These are phyloP conservation scores for Corythornis cristatus DNA, from an alignment of 2,113 vertebrate genomes.

Conservation along the genomic window DNA sequence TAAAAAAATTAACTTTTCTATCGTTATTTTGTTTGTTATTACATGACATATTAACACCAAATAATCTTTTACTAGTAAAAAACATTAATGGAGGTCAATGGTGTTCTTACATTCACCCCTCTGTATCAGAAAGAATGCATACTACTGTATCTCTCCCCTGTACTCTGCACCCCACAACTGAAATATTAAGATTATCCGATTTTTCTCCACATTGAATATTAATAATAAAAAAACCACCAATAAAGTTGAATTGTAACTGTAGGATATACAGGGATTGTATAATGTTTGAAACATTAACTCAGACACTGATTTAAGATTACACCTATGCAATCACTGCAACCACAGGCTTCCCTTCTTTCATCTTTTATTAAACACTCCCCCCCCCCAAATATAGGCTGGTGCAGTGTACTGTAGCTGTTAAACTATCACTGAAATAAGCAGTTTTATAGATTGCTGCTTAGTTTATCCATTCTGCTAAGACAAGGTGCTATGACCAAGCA, in stretches of 20 bases:
- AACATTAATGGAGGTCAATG: background rate
- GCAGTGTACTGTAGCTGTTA: background rate
- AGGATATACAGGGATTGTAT: background rate
- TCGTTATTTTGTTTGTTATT: background rate
- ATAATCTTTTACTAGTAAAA: background rate
- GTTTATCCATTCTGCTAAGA: background rate
- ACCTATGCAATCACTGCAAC: background rate
- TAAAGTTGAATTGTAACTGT: background rate
- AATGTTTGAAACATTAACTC: background rate
- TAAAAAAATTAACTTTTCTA: background rate
- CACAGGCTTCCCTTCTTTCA: background rate
- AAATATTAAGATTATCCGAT: background rate
- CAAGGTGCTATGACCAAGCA: background rate
- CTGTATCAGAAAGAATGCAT: background rate
- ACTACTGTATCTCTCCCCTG: background rate
- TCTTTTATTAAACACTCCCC: background rate
- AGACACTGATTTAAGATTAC: background rate
- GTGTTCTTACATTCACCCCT: background rate
- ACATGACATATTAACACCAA: background rate
- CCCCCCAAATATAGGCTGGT: background rate
- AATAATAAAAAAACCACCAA: background rate
- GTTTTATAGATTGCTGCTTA: background rate
- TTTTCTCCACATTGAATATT: background rate
- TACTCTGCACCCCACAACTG: background rate
- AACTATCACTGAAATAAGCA: background rate